phyloP scores from a whole-genome alignment of 2,113 vertebrate genomes.

The Micronycteris hirsuta region DNA sequence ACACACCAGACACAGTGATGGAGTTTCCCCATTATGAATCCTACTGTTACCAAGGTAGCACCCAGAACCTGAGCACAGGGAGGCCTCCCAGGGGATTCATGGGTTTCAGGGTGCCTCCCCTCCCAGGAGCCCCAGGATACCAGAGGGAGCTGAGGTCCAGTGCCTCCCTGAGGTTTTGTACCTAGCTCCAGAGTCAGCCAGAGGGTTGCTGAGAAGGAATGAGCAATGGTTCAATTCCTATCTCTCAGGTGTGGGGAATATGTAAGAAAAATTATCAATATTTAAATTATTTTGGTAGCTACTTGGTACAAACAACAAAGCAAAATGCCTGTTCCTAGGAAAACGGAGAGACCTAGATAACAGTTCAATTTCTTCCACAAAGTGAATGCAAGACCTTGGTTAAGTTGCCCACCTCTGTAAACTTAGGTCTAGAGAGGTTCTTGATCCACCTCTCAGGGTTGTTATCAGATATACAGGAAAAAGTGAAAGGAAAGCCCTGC shows the following conservation, averaged over 20 bases:
- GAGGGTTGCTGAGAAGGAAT: background rate
- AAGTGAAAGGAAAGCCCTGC: background rate
- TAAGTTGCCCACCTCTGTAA: background rate
- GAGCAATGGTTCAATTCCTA: background rate
- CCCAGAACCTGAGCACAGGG: background rate
- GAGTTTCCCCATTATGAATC: background rate
- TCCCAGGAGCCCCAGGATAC: background rate
- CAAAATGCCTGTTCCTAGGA: background rate
- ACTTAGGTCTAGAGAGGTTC: background rate
- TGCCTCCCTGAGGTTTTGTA: background rate
- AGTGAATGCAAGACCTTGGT: background rate
- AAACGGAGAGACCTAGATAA: background rate
- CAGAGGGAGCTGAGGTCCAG: background rate
- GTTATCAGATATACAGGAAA: background rate
- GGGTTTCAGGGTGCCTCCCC: background rate
- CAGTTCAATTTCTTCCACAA: background rate
- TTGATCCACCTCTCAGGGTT: background rate
- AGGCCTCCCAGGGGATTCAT: background rate
- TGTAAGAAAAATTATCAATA: background rate
- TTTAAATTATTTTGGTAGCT: slow-evolving; percentile 15
- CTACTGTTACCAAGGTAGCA: background rate
- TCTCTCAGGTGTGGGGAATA: background rate
- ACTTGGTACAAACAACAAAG: background rate
- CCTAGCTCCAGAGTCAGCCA: background rate
- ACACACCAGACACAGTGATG: background rate